Conservation (phyloP, 2,113 vertebrate genomes). For the Tympanuchus pallidicinctus region DNA sequence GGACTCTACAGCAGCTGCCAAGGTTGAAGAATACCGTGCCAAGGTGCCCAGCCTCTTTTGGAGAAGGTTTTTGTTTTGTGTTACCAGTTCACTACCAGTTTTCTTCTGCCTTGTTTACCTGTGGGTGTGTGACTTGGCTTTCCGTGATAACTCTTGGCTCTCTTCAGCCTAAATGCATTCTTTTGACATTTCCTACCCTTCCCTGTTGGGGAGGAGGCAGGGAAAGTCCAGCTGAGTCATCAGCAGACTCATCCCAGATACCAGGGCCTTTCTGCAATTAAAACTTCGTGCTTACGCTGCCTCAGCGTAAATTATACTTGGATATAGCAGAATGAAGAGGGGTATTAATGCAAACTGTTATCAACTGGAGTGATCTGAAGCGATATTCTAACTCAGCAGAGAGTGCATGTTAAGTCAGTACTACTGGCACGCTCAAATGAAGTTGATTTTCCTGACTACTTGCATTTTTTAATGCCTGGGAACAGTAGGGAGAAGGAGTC, state of each 20-base stretch:
- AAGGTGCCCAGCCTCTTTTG: not conserved
- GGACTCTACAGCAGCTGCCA: not conserved
- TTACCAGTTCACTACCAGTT: not conserved
- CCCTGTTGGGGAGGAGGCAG: constrained; percentile 8
- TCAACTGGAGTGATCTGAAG: not conserved
- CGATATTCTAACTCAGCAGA: not conserved
- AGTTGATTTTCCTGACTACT: not conserved
- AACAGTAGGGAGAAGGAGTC: not conserved
- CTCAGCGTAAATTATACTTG: not conserved
- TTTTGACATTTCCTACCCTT: constrained; percentile 49
- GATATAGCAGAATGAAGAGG: not conserved
- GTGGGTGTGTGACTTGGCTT: constrained; percentile 16
- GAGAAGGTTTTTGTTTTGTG: not conserved
- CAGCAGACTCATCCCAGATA: constrained; percentile 30
- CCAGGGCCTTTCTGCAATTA: not conserved
- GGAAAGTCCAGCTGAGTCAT: constrained; percentile 65
- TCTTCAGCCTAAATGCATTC: constrained; percentile 50
- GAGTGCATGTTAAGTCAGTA: not conserved
- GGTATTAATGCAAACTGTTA: not conserved
- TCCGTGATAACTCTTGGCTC: constrained; percentile 23
- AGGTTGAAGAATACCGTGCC: not conserved
- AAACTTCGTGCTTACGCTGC: not conserved
- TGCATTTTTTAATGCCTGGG: not conserved
- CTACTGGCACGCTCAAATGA: not conserved
- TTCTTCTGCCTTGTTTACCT: not conserved